Base-by-base conservation (phyloP, 2,797 vertebrate species). In the Vultur gryphus region DNA sequence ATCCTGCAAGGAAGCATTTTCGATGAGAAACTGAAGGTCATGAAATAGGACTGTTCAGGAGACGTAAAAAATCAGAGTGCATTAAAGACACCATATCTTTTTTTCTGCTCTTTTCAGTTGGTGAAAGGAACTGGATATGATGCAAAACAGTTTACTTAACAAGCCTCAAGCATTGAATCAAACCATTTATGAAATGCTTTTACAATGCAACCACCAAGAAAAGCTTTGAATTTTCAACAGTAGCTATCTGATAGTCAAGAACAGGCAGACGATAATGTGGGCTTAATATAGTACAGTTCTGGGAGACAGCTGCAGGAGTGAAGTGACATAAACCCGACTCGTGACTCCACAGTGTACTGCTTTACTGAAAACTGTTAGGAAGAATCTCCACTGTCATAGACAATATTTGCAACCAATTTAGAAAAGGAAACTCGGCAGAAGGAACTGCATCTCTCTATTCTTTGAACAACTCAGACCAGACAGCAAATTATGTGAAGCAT, bases 281-380 rank as follows among this genome's bases (percentile, higher is more conserved):
- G 54, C 90, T 97, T 96, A 96, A 97, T 94, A 96, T 90, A 94
- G 95, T 58, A 46, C 61, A 69, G 29, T 67, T 94, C 54, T 73
- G 52, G 81, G 69, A 93, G 94, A 59, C 4, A 14, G 75, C 3
- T 57, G 75, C 93, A 95, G 94, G 89, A 94, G 95, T 81, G 92
- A 96, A 96, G 85, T 92, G 96, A 97, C 90, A 95, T 87, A 96
- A 96, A 96, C 93, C 92, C 41, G 84, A 95, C 67, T 87, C 2
- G 0, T 86, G 91, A 87, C 37, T 85, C 64, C 39, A 78, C 7
- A 62, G 31, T 6, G 23, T 9, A 41, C 26, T 49, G 37, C 41
- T 89, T 91, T 48, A 57, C 35, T 62, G 59, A 86, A 89, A 87
- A 87, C 49, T 70, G n/a, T 48, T 71, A 58, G 77, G 59, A 65